phyloP scores from a whole-genome alignment of 2,888 invertebrate genomes.

The Drosophila birchii region DNA sequence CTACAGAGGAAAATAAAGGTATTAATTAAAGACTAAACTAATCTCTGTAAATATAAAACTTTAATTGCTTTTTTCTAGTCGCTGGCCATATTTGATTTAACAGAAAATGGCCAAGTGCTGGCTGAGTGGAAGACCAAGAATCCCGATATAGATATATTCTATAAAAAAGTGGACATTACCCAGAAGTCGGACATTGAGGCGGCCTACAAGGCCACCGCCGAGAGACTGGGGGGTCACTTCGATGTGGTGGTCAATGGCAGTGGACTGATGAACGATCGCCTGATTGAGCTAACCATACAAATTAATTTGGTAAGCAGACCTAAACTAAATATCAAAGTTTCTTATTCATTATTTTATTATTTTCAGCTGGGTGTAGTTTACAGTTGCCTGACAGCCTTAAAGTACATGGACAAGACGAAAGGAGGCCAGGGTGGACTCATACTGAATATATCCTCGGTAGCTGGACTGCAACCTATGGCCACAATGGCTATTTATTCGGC shows the following conservation, averaged over 20 bases:
- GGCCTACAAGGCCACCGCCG: slow-evolving; percentile 62
- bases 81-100: slow-evolving; percentile 77
- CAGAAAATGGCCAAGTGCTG: slow-evolving; percentile 59
- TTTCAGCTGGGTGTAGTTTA: slow-evolving; percentile 84
- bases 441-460: slow-evolving; percentile 83
- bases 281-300: slow-evolving; percentile 74
- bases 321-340: too few relatives aligned
- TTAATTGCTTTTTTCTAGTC: slow-evolving; percentile 39
- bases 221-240: slow-evolving; percentile 65
- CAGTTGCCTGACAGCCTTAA: slow-evolving; percentile 82
- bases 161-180: slow-evolving; percentile 73
- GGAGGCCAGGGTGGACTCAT: slow-evolving; percentile 83
- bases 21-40: background rate
- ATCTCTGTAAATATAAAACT: background rate
- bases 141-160: slow-evolving; percentile 61
- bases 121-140: slow-evolving; percentile 50
- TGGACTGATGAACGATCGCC: slow-evolving; percentile 79
- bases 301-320: slow-evolving; percentile 85
- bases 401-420: slow-evolving; percentile 83
- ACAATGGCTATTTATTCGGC: slow-evolving; percentile 82
- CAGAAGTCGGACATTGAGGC: slow-evolving; percentile 71
- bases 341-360: slow-evolving; percentile 46
- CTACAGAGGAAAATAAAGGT: slow-evolving; percentile 61
- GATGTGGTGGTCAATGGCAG: slow-evolving; percentile 82
- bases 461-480: slow-evolving; percentile 70